Conservation (phyloP, 2,888 invertebrate species). For the Latrodectus elegans region DNA sequence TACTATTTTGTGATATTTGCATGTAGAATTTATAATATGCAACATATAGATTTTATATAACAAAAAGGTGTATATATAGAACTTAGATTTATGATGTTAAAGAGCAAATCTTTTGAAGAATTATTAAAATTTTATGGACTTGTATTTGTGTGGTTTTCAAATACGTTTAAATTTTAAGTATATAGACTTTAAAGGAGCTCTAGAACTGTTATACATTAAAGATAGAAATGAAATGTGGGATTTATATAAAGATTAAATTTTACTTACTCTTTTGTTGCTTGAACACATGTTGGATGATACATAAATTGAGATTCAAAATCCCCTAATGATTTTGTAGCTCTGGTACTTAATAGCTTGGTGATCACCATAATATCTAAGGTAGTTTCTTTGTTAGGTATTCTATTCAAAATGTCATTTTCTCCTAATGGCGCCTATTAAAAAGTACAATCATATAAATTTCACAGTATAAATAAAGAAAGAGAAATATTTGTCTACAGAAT, state of each 20-base stretch:
- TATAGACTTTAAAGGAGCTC: not conserved
- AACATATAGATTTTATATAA: too few species aligned
- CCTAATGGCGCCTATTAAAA: conserved; percentile 72
- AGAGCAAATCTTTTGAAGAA: not conserved
- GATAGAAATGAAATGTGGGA: not conserved
- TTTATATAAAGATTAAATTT: not conserved
- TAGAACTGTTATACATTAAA: not conserved
- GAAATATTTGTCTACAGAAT: not conserved
- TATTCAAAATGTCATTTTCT: conserved; percentile 74
- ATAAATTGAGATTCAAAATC: conserved; percentile 76
- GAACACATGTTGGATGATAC: conserved; percentile 74
- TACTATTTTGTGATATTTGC: too few species aligned
- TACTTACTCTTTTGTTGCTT: conserved; percentile 74
- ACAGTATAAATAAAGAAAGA: not conserved
- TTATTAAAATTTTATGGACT: not conserved
- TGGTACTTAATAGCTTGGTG: conserved; percentile 75
- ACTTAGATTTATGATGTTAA: not conserved
- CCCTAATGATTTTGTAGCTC: conserved; percentile 75
- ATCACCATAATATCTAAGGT: conserved; percentile 76
- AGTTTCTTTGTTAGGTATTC: conserved; percentile 74
- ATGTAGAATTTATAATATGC: too few species aligned
- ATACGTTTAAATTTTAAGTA: not conserved
- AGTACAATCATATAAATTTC: not conserved
- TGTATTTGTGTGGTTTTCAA: not conserved
- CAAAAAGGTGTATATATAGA: not conserved